Evolutionary conservation across 2,797 vertebrate genomes (phyloP).

Genomic region (Smutsia temminckii): DNA sequence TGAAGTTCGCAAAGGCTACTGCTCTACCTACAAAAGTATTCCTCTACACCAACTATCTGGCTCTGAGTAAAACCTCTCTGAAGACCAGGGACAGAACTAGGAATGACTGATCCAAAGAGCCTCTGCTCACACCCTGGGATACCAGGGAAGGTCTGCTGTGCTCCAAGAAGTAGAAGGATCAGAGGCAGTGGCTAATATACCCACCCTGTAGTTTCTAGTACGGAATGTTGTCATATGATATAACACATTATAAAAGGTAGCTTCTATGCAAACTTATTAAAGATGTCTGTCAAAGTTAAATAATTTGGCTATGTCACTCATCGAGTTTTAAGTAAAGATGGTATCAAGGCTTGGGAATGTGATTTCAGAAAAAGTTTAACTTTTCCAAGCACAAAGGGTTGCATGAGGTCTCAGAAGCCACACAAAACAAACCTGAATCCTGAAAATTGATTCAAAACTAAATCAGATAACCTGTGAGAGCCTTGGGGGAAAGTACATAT

Average conservation of each 20-base stretch:
- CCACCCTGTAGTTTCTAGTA: neutral
- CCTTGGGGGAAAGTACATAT: neutral
- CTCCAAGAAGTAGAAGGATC: neutral
- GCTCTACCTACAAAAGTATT: neutral
- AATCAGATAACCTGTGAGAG: conserved; percentile 25
- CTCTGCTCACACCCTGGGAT: neutral
- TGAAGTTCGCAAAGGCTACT: neutral
- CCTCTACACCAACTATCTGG: neutral
- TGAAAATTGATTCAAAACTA: conserved; percentile 50
- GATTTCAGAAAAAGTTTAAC: conserved; percentile 48
- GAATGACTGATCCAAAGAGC: neutral
- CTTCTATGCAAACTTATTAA: neutral
- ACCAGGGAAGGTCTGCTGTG: neutral
- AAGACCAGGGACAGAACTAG: neutral
- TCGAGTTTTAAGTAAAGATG: conserved; percentile 44
- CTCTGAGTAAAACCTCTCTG: conserved; percentile 29
- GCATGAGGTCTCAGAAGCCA: conserved; percentile 25
- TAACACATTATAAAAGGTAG: conserved; percentile 18
- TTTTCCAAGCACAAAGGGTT: conserved; percentile 46
- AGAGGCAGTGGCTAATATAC: neutral
- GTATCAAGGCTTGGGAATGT: neutral
- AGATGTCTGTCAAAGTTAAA: conserved; percentile 28
- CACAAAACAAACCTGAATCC: neutral
- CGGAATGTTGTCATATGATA: neutral
- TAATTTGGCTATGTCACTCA: neutral